Percentiles rank a stretch among this genome's conserved stretches.
These are phyloP conservation scores for Chelmon rostratus DNA, from an alignment of 2,797 vertebrate genomes.

Conservation along the genomic window DNA sequence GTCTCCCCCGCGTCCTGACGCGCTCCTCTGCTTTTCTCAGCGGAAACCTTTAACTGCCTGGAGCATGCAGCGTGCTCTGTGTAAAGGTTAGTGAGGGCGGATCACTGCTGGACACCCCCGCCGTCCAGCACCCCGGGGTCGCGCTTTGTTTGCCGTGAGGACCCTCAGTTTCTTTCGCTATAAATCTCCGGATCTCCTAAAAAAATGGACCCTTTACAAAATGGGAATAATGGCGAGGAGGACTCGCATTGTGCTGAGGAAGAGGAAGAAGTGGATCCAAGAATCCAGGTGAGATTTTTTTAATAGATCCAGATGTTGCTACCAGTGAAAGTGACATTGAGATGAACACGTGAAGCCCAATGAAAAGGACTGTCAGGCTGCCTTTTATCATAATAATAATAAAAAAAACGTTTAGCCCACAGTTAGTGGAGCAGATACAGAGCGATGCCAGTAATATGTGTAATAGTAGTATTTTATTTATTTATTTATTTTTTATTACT, in stretches of 20 bases:
- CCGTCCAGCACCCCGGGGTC: conserved; percentile 50
- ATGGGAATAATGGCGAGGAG: conserved; percentile 76
- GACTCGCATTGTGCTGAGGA: conserved; percentile 77
- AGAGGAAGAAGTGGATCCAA: conserved; percentile 92
- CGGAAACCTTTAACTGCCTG: background rate
- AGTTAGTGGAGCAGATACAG: background rate
- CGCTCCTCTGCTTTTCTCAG: conserved; percentile 1
- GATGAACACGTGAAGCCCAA: background rate
- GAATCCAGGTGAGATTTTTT: conserved; percentile 90
- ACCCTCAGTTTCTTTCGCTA: conserved; percentile 13
- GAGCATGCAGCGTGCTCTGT: conserved; percentile 18
- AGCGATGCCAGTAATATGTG: background rate
- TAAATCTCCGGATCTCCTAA: background rate
- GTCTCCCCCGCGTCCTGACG: conserved; percentile 26
- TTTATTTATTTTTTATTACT: background rate
- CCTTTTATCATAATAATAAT: too few relatives aligned
- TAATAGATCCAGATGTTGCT: conserved; percentile 36
- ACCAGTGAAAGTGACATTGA: conserved; percentile 43
- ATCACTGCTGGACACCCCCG: conserved; percentile 29
- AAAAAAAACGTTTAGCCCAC: background rate
- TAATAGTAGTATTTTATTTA: background rate
- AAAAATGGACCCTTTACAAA: conserved; percentile 82
- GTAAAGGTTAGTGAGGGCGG: conserved; percentile 39
- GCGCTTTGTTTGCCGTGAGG: conserved; percentile 45
- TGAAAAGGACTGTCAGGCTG: background rate